A percentile compares a stretch with the other conserved stretches of the same genome.
These are phyloP conservation scores for Brachionus calyciflorus DNA, from an alignment of 1,140 invertebrate genomes.

Conservation along the genomic window DNA sequence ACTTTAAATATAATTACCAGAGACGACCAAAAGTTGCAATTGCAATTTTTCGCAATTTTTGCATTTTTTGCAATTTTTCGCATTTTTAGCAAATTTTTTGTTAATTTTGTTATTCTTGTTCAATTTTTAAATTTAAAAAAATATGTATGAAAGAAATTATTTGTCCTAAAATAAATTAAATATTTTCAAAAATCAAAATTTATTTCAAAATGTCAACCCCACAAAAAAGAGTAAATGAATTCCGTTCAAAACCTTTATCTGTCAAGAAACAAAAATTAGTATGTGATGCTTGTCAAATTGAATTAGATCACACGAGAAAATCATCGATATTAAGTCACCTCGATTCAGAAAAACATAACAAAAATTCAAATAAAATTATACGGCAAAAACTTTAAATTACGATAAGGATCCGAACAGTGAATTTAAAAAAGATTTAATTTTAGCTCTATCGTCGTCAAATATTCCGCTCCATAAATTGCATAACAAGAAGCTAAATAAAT, in stretches of 20 bases:
- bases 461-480: not conserved
- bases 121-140: too few species aligned
- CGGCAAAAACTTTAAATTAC: not conserved
- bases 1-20: too few species aligned
- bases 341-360: not conserved
- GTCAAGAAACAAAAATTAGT: not conserved
- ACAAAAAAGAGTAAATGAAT: not conserved
- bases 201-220: not conserved
- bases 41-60: too few species aligned
- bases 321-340: not conserved
- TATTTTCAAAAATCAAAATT: too few species aligned
- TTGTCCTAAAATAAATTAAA: too few species aligned
- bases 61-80: too few species aligned
- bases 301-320: not conserved
- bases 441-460: not conserved
- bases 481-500: not conserved
- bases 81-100: too few species aligned
- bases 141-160: too few species aligned
- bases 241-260: not conserved
- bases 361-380: not conserved
- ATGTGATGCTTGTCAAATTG: not conserved
- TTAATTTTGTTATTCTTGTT: too few species aligned
- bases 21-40: too few species aligned
- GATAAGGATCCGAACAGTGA: not conserved
- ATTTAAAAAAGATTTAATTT: not conserved